Evolutionary conservation across 2,113 vertebrate genomes (phyloP), one percentile per base, ranked within the genome.

Genomic region (Lycocorax pyrrhopterus): DNA sequence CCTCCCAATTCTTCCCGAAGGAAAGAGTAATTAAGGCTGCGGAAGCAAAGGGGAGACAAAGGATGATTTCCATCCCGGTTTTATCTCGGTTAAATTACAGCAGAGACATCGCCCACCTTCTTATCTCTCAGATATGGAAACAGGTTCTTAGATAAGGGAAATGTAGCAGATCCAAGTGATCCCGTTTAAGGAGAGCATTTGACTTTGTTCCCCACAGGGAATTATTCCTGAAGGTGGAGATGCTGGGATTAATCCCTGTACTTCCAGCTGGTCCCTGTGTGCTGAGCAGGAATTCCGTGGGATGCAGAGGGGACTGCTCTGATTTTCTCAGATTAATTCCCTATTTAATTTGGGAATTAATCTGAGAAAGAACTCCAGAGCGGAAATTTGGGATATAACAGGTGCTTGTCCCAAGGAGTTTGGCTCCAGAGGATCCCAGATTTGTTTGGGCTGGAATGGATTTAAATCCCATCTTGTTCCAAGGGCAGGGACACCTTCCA

Each of bases 191-290:
- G 29, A 64, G 71, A 84, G 18, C 35, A 7, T 69, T 64, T 69
- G 74, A 51, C 55, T 84, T 87, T 29, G 21, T 14, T 84, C 52
- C 66, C 29, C 46, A 7, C 64, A 13, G 74, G 82, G 79, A 90
- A 62, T 93, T 43, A 16, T 56, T 51, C 37, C 33, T 9, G 3
- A 73, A 87, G 33, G 63, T 13, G 20, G 63, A 51, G 33, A 25
- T 67, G 30, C n/a, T 63, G 52, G 44, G 66, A 59, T 63, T 25
- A 15, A 72, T 37, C 20, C 62, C 32, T 60, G 2, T 11, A 29
- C 29, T 14, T 41, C 3, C n/a, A 5, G 23, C 32, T 32, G 43
- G 3, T 18, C 11, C 2, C 0, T 1, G 8, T 4, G 3, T 26
- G 9, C 10, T 15, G 35, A 64, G 39, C 60, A 25, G 52, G 27